Conservation (phyloP, 1,140 invertebrate genomes). For the Sycophila sp. region DNA sequence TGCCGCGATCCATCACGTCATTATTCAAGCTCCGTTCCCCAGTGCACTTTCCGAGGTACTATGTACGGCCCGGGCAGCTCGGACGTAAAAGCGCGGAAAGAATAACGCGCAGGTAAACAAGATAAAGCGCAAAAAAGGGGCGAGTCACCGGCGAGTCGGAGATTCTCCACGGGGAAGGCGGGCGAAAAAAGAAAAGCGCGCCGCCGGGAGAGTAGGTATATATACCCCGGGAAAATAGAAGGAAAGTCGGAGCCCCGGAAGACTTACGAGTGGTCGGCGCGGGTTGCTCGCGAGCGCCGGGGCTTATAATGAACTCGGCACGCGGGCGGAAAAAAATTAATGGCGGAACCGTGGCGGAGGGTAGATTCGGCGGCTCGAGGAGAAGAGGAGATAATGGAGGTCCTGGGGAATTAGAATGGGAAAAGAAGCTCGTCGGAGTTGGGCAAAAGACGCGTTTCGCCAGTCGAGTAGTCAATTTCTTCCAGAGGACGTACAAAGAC, state of each 20-base stretch:
- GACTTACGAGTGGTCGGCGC: conserved; percentile 13
- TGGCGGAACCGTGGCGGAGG: conserved; percentile 31
- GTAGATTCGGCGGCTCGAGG: conserved; percentile 38
- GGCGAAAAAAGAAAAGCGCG: background rate
- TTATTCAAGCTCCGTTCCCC: background rate
- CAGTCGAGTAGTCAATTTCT: conserved; percentile 44
- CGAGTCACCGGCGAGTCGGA: too few relatives aligned
- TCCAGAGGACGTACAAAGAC: conserved; percentile 18
- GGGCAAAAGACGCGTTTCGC: too few relatives aligned
- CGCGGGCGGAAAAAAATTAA: conserved; percentile 33
- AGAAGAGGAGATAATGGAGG: conserved; percentile 47
- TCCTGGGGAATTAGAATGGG: conserved; percentile 48
- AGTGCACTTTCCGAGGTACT: too few relatives aligned
- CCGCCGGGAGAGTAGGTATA: too few relatives aligned
- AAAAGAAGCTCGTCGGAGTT: conserved; percentile 19
- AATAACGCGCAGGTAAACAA: conserved; percentile 8
- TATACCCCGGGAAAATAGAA: background rate
- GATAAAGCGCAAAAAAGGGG: background rate
- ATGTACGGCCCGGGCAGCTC: too few relatives aligned
- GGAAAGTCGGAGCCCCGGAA: too few relatives aligned
- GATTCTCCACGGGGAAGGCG: background rate
- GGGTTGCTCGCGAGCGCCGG: background rate
- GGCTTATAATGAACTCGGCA: conserved; percentile 18
- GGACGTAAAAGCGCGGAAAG: too few relatives aligned
- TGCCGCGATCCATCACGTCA: background rate